These are phyloP conservation scores for Xiphophorus birchmanni DNA, from an alignment of 2,797 vertebrate species.

Conservation along the genomic window DNA sequence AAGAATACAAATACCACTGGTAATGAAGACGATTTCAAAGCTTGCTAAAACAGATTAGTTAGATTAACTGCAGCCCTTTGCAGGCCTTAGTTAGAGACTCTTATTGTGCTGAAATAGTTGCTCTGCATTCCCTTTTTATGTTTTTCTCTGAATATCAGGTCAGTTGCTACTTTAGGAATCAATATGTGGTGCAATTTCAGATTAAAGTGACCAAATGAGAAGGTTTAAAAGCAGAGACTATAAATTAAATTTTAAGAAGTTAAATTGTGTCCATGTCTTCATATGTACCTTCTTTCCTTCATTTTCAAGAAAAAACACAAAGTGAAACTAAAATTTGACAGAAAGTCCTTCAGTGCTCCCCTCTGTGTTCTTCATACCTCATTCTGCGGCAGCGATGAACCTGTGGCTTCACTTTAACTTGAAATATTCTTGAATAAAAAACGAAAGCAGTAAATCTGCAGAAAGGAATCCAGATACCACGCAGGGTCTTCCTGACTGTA, in stretches of 20 bases:
- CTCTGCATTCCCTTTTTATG: conserved; percentile 61
- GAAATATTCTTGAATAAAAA: conserved; percentile 70
- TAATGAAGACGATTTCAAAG: conserved; percentile 32
- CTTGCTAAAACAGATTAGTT: conserved; percentile 22
- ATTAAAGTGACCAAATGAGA: conserved; percentile 6
- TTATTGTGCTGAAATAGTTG: conserved; percentile 29
- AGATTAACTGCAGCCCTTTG: conserved; percentile 4
- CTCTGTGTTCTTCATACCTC: conserved; percentile 27
- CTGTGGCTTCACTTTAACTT: conserved; percentile 71
- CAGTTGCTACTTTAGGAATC: conserved; percentile 28
- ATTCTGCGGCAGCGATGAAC: conserved; percentile 69
- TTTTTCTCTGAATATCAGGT: conserved; percentile 23
- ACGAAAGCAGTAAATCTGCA: conserved; percentile 39
- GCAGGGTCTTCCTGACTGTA: conserved; percentile 45
- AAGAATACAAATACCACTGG: conserved; percentile 23
- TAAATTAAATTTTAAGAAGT: conserved; percentile 17
- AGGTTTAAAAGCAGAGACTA: not conserved
- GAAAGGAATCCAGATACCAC: conserved; percentile 51
- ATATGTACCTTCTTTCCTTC: conserved; percentile 21
- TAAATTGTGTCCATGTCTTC: conserved; percentile 20
- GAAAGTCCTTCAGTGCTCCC: conserved; percentile 20
- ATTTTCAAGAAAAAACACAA: conserved; percentile 19
- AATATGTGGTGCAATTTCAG: conserved; percentile 20
- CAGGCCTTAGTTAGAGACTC: conserved; percentile 11
- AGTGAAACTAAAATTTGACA: conserved; percentile 18